Percentiles rank a stretch among this genome's conserved stretches.
phyloP scores from a whole-genome alignment of 2,888 invertebrate genomes.

The Dorcus hopei region DNA sequence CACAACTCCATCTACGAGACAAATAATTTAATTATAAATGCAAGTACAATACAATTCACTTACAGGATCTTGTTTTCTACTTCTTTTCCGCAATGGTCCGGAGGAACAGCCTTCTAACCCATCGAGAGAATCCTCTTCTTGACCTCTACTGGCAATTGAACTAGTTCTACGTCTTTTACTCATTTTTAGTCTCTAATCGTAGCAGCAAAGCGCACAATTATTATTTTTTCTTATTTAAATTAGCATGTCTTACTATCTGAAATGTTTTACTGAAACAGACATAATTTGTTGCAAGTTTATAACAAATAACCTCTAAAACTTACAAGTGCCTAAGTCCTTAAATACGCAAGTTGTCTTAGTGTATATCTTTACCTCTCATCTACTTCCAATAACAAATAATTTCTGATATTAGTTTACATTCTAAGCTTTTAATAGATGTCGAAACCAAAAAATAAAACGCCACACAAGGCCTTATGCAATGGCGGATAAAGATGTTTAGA shows the following conservation, averaged over 20 bases:
- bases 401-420: too few species aligned
- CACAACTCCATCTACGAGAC: constrained; percentile 71
- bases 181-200: constrained; percentile 47
- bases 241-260: too few species aligned
- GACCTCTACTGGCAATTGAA: constrained; percentile 73
- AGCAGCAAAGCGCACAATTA: too few species aligned
- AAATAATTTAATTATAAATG: constrained; percentile 3
- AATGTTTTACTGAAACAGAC: too few species aligned
- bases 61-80: constrained; percentile 75
- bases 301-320: too few species aligned
- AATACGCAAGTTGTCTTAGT: too few species aligned
- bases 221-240: too few species aligned
- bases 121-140: constrained; percentile 73
- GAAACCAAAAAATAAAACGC: constrained; percentile 8
- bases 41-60: constrained; percentile 24
- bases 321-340: too few species aligned
- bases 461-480: constrained; percentile 27
- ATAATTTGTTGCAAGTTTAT: too few species aligned
- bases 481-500: constrained; percentile 45
- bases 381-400: too few species aligned
- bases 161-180: constrained; percentile 80
- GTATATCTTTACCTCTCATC: too few species aligned
- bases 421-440: too few species aligned
- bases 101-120: constrained; percentile 55
- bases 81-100: constrained; percentile 57